Evolutionary conservation across 53 echinoderm and acorn worm species (phyloP).

Genomic region (Antedon mediterranea): DNA sequence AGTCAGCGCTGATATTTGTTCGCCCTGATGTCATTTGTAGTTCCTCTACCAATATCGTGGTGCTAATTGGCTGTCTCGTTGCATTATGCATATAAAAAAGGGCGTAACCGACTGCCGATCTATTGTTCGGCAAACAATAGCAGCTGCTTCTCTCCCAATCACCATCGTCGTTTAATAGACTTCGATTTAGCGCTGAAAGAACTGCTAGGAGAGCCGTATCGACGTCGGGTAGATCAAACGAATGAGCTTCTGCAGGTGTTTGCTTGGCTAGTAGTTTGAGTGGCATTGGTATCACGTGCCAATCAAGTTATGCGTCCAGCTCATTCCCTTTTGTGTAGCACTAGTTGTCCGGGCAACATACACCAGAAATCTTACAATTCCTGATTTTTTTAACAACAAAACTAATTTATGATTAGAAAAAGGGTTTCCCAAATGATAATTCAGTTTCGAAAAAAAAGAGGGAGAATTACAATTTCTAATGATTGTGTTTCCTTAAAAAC

Average conservation of each 20-base stretch:
- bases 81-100: not conserved
- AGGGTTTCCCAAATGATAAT: too few species aligned
- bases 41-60: slow-evolving; percentile 57
- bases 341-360: not conserved
- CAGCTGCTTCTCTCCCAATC: not conserved
- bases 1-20: slow-evolving; percentile 30
- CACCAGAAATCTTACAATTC: not conserved
- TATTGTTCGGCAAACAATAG: slow-evolving; percentile 6
- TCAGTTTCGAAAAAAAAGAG: too few species aligned
- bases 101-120: not conserved
- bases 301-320: slow-evolving; percentile 8
- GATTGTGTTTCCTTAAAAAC: too few species aligned
- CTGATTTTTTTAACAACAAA: not conserved
- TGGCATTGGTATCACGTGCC: slow-evolving; percentile 42
- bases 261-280: slow-evolving; percentile 17
- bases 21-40: slow-evolving; percentile 36
- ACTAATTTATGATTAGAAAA: not conserved
- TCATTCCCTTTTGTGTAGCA: not conserved
- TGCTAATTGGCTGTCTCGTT: slow-evolving; percentile 62
- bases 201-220: not conserved
- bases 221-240: slow-evolving; percentile 6
- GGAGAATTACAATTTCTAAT: too few species aligned
- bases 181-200: not conserved
- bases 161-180: not conserved
- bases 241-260: slow-evolving; percentile 8